Percentiles rank a stretch among this genome's conserved stretches.
Conservation (phyloP, 2,797 vertebrate genomes). For the Lacerta bilineata region DNA sequence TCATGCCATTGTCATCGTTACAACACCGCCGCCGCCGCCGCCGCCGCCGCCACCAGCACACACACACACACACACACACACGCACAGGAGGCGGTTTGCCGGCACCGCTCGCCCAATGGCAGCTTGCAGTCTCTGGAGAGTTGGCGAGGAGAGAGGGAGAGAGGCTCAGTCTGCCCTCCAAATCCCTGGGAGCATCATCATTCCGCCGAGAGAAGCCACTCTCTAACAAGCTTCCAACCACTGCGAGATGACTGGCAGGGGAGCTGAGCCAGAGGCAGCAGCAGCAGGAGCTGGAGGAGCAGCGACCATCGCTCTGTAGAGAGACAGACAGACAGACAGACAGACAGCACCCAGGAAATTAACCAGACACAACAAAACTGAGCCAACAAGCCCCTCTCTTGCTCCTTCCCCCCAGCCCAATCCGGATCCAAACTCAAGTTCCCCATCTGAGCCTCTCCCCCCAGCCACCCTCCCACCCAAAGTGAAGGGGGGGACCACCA, state of each 20-base stretch:
- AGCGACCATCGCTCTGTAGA: constrained; percentile 73
- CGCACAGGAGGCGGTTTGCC: constrained; percentile 83
- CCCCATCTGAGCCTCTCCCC: constrained; percentile 29
- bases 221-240: constrained; percentile 83
- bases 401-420: constrained; percentile 71
- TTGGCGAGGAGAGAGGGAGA: constrained; percentile 49
- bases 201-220: constrained; percentile 84
- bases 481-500: constrained; percentile 48
- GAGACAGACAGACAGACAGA: constrained; percentile 77
- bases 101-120: constrained; percentile 90
- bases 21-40: background rate
- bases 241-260: constrained; percentile 89
- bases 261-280: constrained; percentile 62
- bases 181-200: constrained; percentile 89
- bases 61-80: background rate
- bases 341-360: constrained; percentile 70
- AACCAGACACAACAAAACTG: constrained; percentile 73
- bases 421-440: constrained; percentile 65
- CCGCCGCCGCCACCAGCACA: background rate
- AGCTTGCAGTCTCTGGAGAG: constrained; percentile 90
- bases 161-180: constrained; percentile 82
- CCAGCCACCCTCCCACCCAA: background rate
- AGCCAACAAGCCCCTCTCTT: constrained; percentile 74
- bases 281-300: constrained; percentile 40
- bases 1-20: constrained; percentile 84